Conservation (phyloP, 2,797 vertebrate genomes). For the Enteromius trimaculatus region DNA sequence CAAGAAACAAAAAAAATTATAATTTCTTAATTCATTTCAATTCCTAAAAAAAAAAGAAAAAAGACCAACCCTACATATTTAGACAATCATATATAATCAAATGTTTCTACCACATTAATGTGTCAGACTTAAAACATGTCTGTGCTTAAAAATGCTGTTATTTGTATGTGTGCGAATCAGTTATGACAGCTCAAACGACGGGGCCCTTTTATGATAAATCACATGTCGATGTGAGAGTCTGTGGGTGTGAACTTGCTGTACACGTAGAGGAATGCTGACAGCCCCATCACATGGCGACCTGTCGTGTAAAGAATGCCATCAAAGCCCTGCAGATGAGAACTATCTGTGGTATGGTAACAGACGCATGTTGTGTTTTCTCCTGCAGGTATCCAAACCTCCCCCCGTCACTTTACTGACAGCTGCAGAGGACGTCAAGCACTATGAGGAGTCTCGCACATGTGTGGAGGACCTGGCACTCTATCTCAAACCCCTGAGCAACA, state of each 20-base stretch:
- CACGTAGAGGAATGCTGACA: neutral
- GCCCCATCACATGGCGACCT: neutral
- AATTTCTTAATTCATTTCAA: neutral
- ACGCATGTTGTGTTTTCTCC: neutral
- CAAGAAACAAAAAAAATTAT: neutral
- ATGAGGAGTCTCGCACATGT: slow-evolving; percentile 96
- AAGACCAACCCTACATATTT: neutral
- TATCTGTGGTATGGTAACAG: neutral
- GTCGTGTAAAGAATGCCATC: slow-evolving; percentile 17
- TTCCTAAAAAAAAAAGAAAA: neutral
- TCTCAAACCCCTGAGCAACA: slow-evolving; percentile 98
- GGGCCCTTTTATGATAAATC: neutral
- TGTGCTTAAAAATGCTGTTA: neutral
- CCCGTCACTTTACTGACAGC: slow-evolving; percentile 92
- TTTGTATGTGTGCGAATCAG: neutral
- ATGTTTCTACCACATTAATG: neutral
- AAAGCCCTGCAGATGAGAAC: neutral
- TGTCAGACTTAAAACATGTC: neutral
- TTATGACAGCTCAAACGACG: neutral
- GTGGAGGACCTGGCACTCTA: slow-evolving; percentile 98
- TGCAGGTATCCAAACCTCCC: slow-evolving; percentile 92
- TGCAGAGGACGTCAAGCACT: slow-evolving; percentile 95
- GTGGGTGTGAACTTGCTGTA: neutral
- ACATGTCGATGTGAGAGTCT: neutral
- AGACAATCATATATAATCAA: neutral